A percentile compares a stretch with the other conserved stretches of the same genome.
Conservation (phyloP, 2,797 vertebrate genomes). For the Propithecus perrieri region DNA sequence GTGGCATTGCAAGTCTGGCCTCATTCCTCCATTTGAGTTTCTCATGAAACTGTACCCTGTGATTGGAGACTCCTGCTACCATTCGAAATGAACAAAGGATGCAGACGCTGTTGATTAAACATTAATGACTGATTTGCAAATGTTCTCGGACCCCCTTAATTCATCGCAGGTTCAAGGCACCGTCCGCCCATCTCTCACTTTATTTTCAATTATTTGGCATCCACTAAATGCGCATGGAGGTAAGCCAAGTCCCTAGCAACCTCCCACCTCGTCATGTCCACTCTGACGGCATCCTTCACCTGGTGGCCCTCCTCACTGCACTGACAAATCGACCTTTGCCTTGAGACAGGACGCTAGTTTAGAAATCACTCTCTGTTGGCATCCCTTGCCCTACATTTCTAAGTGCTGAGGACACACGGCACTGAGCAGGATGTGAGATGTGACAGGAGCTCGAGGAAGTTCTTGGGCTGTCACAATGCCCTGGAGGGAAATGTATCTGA, state of each 20-base stretch:
- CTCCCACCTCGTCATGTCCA: neutral
- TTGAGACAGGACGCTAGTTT: conserved; percentile 5
- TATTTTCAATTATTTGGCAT: conserved; percentile 53
- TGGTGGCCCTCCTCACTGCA: neutral
- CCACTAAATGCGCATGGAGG: neutral
- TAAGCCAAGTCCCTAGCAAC: neutral
- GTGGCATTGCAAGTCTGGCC: neutral
- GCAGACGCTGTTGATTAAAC: conserved; percentile 34
- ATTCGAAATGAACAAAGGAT: conserved; percentile 31
- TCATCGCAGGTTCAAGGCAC: neutral
- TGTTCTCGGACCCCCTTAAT: neutral
- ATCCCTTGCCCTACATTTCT: neutral
- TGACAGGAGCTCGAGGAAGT: neutral
- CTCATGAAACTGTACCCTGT: neutral
- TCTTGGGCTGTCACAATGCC: neutral
- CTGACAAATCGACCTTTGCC: neutral
- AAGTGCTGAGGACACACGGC: neutral
- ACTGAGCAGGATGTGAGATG: neutral
- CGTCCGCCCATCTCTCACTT: neutral
- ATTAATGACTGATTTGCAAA: conserved; percentile 57
- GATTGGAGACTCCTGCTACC: neutral
- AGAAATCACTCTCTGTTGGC: neutral
- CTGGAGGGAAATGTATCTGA: neutral
- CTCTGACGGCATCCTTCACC: neutral
- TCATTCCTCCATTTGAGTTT: conserved; percentile 28